Conservation (phyloP, 2,113 vertebrate genomes). For the Rattus rattus region DNA sequence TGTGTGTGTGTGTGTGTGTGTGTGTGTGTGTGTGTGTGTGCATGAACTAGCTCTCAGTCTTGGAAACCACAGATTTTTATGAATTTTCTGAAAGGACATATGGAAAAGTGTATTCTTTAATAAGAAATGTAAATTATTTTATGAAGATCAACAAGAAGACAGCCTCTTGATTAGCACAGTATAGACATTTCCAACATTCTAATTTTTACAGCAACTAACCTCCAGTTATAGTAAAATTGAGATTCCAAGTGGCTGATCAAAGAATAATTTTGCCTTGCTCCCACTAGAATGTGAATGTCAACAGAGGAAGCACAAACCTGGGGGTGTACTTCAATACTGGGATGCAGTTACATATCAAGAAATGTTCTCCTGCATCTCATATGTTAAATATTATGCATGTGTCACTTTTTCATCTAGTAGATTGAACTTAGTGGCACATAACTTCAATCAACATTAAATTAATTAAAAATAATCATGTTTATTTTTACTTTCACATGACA, state of each 20-base stretch:
- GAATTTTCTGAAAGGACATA: background rate
- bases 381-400: constrained; percentile 44
- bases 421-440: constrained; percentile 34
- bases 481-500: constrained; percentile 56
- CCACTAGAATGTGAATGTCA: constrained; percentile 7
- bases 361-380: background rate
- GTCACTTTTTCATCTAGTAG: background rate
- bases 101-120: background rate
- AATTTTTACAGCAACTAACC: constrained; percentile 21
- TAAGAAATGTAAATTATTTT: constrained; percentile 57
- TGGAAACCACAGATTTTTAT: background rate
- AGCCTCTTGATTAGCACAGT: background rate
- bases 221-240: constrained; percentile 40
- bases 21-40: no score
- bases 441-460: constrained; percentile 32
- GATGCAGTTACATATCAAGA: background rate
- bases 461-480: constrained; percentile 40
- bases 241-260: constrained; percentile 20
- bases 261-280: constrained; percentile 28
- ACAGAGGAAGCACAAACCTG: background rate
- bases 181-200: constrained; percentile 38
- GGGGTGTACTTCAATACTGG: background rate
- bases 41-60: constrained; percentile 10
- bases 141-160: constrained; percentile 43
- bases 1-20: no score